Evolutionary conservation across 2,797 vertebrate species (phyloP).

Genomic region (Fratercula arctica): DNA sequence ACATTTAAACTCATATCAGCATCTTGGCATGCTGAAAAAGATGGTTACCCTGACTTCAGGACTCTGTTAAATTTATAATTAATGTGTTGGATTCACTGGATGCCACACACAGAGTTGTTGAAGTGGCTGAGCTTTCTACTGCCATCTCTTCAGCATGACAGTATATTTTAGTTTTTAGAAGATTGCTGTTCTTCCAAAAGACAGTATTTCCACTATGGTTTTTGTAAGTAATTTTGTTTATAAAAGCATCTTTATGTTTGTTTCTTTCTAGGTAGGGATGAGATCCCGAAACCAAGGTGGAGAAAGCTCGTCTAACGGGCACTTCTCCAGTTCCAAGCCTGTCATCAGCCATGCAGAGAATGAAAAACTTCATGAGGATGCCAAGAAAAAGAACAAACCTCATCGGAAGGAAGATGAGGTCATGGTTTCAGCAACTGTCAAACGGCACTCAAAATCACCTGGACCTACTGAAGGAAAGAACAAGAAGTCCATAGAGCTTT

Average conservation of each 20-base stretch:
- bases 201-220: neutral
- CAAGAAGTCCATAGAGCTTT: constrained; percentile 80
- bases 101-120: neutral
- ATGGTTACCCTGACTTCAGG: neutral
- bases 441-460: constrained; percentile 78
- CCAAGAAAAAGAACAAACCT: constrained; percentile 82
- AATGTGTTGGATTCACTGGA: neutral
- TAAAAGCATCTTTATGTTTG: constrained; percentile 6
- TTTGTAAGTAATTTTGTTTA: neutral
- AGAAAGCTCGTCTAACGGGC: constrained; percentile 82
- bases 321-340: constrained; percentile 80
- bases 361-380: constrained; percentile 78
- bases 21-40: neutral
- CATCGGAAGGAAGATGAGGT: constrained; percentile 81
- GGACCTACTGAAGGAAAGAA: constrained; percentile 69
- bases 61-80: neutral
- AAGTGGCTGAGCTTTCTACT: neutral
- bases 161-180: neutral
- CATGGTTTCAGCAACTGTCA: constrained; percentile 83
- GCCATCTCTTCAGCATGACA: neutral
- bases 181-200: neutral
- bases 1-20: neutral
- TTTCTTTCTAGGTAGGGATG: constrained; percentile 84
- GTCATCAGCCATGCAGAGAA: constrained; percentile 78
- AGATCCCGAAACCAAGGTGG: constrained; percentile 87